Conservation (phyloP, 2,113 vertebrate species). For the Mastomys natalensis region DNA sequence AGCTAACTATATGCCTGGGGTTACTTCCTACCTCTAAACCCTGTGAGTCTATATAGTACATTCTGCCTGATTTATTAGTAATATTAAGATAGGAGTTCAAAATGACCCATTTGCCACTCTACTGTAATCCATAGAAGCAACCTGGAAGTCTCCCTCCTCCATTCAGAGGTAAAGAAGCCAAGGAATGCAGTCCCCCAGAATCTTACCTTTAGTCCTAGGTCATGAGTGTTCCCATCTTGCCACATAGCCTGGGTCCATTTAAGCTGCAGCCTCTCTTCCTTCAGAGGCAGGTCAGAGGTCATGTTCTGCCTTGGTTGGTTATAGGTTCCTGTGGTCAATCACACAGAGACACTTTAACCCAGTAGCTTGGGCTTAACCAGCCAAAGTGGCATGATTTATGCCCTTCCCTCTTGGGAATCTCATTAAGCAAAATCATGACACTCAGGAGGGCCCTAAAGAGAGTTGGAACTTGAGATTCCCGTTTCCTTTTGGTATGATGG, state of each 20-base stretch:
- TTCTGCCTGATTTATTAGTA: background rate
- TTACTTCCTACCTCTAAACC: background rate
- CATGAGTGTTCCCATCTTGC: background rate
- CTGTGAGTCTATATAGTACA: background rate
- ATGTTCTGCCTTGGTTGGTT: background rate
- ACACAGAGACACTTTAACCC: background rate
- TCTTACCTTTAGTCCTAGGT: background rate
- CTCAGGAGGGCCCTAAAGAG: constrained; percentile 2
- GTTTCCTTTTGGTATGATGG: constrained; percentile 58
- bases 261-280: constrained; percentile 2
- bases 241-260: background rate
- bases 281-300: background rate
- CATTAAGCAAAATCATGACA: constrained; percentile 42
- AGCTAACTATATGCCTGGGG: background rate
- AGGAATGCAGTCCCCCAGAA: background rate
- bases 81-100: background rate
- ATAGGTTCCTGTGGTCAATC: background rate
- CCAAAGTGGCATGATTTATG: constrained; percentile 15
- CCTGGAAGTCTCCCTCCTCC: background rate
- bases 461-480: constrained; percentile 22
- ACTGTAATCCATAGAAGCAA: background rate
- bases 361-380: background rate
- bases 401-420: background rate
- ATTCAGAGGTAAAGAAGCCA: background rate
- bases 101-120: background rate